phyloP scores from a whole-genome alignment of 2,113 vertebrate species.

The Okapia johnstoni region DNA sequence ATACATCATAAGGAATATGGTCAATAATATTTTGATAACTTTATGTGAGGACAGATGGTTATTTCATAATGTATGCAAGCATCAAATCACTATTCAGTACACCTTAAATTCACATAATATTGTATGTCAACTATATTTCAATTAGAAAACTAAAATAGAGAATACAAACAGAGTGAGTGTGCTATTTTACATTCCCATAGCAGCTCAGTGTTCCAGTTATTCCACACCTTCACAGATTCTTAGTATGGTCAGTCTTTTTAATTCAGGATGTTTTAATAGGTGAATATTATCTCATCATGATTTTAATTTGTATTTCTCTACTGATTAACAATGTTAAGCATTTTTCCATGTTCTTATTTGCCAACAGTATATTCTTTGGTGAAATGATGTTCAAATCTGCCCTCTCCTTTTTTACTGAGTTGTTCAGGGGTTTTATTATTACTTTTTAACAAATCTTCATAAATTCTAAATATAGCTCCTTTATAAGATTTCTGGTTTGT shows the following conservation, averaged over 20 bases:
- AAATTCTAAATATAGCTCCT: neutral
- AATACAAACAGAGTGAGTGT: neutral
- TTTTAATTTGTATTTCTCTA: neutral
- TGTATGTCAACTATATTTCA: neutral
- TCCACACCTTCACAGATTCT: neutral
- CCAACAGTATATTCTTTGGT: neutral
- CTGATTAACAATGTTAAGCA: neutral
- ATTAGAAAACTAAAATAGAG: neutral
- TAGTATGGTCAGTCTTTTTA: neutral
- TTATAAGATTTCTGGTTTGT: neutral
- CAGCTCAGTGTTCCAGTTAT: neutral
- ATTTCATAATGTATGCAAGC: neutral
- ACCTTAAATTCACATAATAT: neutral
- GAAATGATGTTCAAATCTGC: neutral
- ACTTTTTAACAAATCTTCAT: neutral
- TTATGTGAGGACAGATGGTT: neutral
- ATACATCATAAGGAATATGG: neutral
- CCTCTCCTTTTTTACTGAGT: neutral
- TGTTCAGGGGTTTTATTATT: neutral
- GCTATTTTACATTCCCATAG: neutral
- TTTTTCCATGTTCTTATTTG: neutral
- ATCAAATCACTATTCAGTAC: neutral
- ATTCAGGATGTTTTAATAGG: neutral
- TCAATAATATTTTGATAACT: neutral
- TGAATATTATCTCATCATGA: neutral